phyloP scores from a whole-genome alignment of 2,888 invertebrate genomes.

The Tromatobia lineatoria region DNA sequence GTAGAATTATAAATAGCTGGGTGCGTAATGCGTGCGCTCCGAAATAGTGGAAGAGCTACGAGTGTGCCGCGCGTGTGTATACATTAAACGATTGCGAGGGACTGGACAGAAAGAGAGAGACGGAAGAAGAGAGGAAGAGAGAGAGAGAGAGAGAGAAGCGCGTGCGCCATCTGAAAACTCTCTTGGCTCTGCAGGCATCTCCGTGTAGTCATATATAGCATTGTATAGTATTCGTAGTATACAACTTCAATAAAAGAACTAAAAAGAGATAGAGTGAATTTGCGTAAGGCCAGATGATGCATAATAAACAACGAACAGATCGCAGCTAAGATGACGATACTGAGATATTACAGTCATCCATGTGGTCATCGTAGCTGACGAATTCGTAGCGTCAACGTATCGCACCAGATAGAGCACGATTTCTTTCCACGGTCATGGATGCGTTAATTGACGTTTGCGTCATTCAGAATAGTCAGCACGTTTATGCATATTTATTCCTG shows the following conservation, averaged over 20 bases:
- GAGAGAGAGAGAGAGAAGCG: conserved; percentile 21
- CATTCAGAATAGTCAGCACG: background rate
- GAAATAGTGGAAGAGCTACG: conserved; percentile 60
- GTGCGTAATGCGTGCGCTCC: conserved; percentile 67
- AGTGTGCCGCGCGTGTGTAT: conserved; percentile 10
- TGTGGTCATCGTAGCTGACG: conserved; percentile 37
- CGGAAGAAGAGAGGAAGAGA: background rate
- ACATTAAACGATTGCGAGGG: conserved; percentile 29
- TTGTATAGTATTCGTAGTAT: conserved; percentile 44
- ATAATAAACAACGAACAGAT: conserved; percentile 19
- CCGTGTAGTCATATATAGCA: conserved; percentile 5
- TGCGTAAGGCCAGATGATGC: conserved; percentile 19
- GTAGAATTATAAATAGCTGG: conserved; percentile 76
- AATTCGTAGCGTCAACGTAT: conserved; percentile 18
- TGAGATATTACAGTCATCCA: conserved; percentile 11
- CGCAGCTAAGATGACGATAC: conserved; percentile 30
- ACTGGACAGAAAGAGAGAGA: conserved; percentile 20
- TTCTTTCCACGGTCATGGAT: conserved; percentile 49
- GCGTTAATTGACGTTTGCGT: conserved; percentile 36
- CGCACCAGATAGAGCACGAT: conserved; percentile 39
- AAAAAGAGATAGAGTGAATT: background rate
- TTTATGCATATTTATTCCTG: conserved; percentile 6
- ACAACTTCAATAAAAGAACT: conserved; percentile 17
- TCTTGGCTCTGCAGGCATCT: conserved; percentile 17
- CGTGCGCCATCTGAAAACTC: conserved; percentile 48